These are phyloP conservation scores for Romanomermis culicivorax DNA, from an alignment of 2,888 invertebrate species.

Conservation along the genomic window DNA sequence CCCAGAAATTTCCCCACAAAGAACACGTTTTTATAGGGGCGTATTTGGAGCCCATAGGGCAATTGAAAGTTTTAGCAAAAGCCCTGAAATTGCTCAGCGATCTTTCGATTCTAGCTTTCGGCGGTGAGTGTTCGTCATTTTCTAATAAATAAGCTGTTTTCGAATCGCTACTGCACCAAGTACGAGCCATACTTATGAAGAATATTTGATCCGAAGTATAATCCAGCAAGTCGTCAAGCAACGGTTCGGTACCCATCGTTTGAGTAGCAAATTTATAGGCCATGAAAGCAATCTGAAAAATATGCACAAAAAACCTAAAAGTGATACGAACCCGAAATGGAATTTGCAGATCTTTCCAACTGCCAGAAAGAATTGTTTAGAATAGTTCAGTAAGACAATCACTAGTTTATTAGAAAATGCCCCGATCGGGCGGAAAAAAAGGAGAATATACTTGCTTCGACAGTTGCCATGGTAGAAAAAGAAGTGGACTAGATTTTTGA, in stretches of 20 bases:
- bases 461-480: too few species aligned
- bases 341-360: too few species aligned
- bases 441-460: too few species aligned
- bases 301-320: not conserved
- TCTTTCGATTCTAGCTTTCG: not conserved
- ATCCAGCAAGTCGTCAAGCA: not conserved
- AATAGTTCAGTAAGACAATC: too few species aligned
- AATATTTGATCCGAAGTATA: constrained; percentile 4
- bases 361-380: too few species aligned
- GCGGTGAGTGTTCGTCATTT: constrained; percentile 1
- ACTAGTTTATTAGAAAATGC: too few species aligned
- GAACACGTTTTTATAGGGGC: not conserved
- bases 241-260: not conserved
- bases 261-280: constrained; percentile 1
- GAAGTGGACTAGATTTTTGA: too few species aligned
- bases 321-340: too few species aligned
- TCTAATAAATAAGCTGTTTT: constrained; percentile 1
- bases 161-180: not conserved
- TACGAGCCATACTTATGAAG: not conserved
- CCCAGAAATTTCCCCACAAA: constrained; percentile 1
- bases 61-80: constrained; percentile 1
- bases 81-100: constrained; percentile 1
- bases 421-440: too few species aligned
- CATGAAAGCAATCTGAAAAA: not conserved
- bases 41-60: constrained; percentile 3